These are phyloP conservation scores for Stichodactyla helianthus DNA, from an alignment of 64 coral and sea anemone species.

Conservation along the genomic window DNA sequence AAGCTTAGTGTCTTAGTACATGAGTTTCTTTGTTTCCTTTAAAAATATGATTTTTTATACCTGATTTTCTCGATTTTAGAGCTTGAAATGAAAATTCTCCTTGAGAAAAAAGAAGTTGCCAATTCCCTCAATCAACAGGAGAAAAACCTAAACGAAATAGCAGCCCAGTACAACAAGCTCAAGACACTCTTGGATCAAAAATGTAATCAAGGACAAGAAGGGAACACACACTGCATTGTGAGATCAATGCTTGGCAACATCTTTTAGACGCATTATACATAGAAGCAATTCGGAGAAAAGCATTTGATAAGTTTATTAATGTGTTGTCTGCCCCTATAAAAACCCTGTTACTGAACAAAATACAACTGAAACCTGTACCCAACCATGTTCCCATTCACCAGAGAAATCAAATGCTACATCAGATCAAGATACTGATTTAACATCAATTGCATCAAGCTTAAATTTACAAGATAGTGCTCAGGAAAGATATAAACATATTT, in stretches of 20 bases:
- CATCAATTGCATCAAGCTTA: neutral
- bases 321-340: neutral
- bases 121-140: too few relatives aligned
- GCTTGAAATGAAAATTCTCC: too few relatives aligned
- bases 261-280: constrained; percentile 12
- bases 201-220: neutral
- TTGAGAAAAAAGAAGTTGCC: too few relatives aligned
- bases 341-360: neutral
- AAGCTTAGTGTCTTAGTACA: too few relatives aligned
- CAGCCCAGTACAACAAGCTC: neutral
- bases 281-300: constrained; percentile 36
- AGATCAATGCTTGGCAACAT: neutral
- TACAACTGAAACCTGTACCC: too few relatives aligned
- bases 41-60: too few relatives aligned
- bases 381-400: too few relatives aligned
- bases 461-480: neutral
- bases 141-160: neutral
- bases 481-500: neutral
- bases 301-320: constrained; percentile 25
- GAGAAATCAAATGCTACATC: neutral
- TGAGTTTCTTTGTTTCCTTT: too few relatives aligned
- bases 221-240: constrained; percentile 16
- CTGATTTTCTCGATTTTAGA: too few relatives aligned
- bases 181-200: neutral
- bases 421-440: neutral